phyloP scores from a whole-genome alignment of 2,113 vertebrate genomes.

The Patagioenas fasciata region DNA sequence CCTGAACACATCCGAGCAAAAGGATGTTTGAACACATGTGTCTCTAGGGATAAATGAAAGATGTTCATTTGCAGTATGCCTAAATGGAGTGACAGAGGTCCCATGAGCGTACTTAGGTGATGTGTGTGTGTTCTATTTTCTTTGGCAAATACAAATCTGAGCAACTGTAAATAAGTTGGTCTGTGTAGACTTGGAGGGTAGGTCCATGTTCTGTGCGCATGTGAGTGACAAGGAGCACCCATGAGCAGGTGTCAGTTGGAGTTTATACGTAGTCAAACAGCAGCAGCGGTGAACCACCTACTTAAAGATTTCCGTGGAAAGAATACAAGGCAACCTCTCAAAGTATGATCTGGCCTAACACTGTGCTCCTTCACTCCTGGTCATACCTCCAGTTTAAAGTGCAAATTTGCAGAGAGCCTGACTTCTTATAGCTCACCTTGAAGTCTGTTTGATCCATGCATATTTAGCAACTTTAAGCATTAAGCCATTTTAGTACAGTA shows the following conservation, averaged over 20 bases:
- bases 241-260: not conserved
- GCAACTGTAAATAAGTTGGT: not conserved
- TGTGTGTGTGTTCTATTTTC: not conserved
- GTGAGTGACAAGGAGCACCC: not conserved
- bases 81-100: not conserved
- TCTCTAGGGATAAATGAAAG: not conserved
- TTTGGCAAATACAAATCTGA: not conserved
- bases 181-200: not conserved
- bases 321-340: not conserved
- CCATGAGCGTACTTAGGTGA: not conserved
- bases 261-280: not conserved
- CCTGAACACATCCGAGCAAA: not conserved
- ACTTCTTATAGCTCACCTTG: not conserved
- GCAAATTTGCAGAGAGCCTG: not conserved
- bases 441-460: not conserved
- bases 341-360: not conserved
- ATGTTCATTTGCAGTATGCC: not conserved
- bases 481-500: not conserved
- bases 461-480: not conserved
- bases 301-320: not conserved
- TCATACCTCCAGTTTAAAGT: not conserved
- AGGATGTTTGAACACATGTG: not conserved
- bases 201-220: not conserved
- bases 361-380: not conserved
- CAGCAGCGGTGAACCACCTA: not conserved